Percentiles rank a stretch among this genome's conserved stretches.
Evolutionary conservation across 2,888 invertebrate genomes (phyloP).

Genomic region (Mongoloraphidia duomilia): DNA sequence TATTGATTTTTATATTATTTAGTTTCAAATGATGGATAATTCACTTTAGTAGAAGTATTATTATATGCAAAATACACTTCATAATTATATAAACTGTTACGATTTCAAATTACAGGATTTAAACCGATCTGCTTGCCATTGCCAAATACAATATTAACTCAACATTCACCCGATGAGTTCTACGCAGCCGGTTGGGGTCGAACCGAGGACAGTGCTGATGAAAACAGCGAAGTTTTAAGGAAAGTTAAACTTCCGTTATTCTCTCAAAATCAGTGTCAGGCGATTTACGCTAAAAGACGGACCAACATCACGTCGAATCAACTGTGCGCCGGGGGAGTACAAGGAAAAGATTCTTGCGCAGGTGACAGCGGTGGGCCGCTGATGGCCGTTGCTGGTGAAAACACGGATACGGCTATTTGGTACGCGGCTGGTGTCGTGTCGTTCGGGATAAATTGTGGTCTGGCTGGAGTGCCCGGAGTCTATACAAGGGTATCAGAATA

Average conservation of each 20-base stretch:
- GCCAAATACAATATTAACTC: too few relatives aligned
- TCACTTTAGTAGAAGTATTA: too few relatives aligned
- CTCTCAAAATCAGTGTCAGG: slow-evolving; percentile 21
- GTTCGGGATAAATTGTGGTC: slow-evolving; percentile 32
- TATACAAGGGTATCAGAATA: slow-evolving; percentile 50
- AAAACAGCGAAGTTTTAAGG: slow-evolving; percentile 19
- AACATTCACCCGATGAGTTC: too few relatives aligned
- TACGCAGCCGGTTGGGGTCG: too few relatives aligned
- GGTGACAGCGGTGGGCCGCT: slow-evolving; percentile 59
- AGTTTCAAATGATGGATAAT: too few relatives aligned
- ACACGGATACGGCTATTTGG: slow-evolving; percentile 25
- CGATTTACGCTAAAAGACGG: slow-evolving; percentile 18
- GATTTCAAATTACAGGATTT: too few relatives aligned
- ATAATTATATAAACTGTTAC: too few relatives aligned
- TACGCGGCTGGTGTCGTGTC: slow-evolving; percentile 43
- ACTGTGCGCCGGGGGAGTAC: slow-evolving; percentile 47
- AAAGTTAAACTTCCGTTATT: slow-evolving; percentile 30
- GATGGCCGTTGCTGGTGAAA: slow-evolving; percentile 25
- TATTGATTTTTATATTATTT: too few relatives aligned
- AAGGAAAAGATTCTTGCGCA: slow-evolving; percentile 43
- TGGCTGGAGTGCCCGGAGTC: slow-evolving; percentile 49
- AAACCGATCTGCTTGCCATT: too few relatives aligned
- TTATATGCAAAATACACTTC: too few relatives aligned
- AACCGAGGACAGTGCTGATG: too few relatives aligned
- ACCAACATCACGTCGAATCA: slow-evolving; percentile 25